These are phyloP conservation scores for Rafetus swinhoei DNA, from an alignment of 2,113 vertebrate species.

Conservation along the genomic window DNA sequence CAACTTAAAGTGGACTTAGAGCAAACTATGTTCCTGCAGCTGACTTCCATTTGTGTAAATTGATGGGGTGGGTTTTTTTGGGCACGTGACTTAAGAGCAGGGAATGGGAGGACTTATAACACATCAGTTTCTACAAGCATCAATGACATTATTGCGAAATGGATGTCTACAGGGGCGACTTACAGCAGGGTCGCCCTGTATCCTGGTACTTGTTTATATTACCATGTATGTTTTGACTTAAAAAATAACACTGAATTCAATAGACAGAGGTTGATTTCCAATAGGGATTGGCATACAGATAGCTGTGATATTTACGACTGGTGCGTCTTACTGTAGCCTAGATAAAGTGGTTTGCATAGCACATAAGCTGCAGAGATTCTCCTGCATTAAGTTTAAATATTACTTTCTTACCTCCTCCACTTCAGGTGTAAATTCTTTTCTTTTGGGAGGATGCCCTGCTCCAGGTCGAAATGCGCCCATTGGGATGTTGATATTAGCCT, in stretches of 20 bases:
- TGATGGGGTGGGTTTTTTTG: too few species aligned
- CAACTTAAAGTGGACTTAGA: too few species aligned
- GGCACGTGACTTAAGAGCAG: too few species aligned
- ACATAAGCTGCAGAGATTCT: background rate
- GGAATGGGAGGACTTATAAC: too few species aligned
- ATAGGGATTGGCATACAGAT: background rate
- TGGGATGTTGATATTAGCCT: slow-evolving; percentile 99
- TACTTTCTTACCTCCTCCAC: slow-evolving; percentile 86
- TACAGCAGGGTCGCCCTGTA: too few species aligned
- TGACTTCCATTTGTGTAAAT: too few species aligned
- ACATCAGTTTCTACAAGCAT: too few species aligned
- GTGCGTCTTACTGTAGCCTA: background rate
- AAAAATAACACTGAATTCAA: background rate
- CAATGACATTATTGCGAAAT: too few species aligned
- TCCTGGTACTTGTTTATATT: background rate
- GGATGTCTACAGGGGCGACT: too few species aligned
- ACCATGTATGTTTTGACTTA: background rate
- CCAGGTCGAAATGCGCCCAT: slow-evolving; percentile 98
- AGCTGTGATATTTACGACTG: background rate
- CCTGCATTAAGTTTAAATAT: fast-evolving
- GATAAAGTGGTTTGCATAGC: background rate
- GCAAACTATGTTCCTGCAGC: too few species aligned
- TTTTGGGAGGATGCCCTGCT: slow-evolving; percentile 93
- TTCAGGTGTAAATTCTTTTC: slow-evolving; percentile 90
- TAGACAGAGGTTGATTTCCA: background rate